Percentiles rank a stretch among this genome's conserved stretches.
Conservation (phyloP, 2,888 invertebrate species). For the Drosophila fungiperda region DNA sequence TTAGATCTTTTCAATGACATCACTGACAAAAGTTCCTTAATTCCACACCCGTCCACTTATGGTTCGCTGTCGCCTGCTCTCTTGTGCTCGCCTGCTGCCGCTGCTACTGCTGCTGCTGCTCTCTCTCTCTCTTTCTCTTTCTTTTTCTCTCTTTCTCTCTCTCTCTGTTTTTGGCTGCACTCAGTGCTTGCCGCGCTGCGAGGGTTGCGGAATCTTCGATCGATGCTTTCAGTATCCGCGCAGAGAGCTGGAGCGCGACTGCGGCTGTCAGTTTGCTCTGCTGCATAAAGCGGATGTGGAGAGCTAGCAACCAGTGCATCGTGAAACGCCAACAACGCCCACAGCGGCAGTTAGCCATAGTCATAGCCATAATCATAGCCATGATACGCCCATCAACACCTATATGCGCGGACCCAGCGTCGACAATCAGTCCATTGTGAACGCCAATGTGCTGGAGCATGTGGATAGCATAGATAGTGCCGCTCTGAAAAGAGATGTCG, state of each 20-base stretch:
- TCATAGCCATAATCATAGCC: slow-evolving; percentile 60
- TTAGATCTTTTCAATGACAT: slow-evolving; percentile 60
- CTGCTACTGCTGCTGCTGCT: slow-evolving; percentile 28
- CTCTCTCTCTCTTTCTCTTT: slow-evolving; percentile 21
- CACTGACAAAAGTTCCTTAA: slow-evolving; percentile 76
- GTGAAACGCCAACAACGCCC: slow-evolving; percentile 53
- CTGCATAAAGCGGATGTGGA: slow-evolving; percentile 92
- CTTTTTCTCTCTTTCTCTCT: slow-evolving; percentile 22
- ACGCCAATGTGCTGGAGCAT: slow-evolving; percentile 58
- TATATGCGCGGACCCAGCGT: slow-evolving; percentile 75
- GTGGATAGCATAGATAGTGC: slow-evolving; percentile 58
- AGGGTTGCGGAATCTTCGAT: slow-evolving; percentile 95
- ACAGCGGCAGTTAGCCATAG: slow-evolving; percentile 44
- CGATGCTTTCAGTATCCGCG: slow-evolving; percentile 95
- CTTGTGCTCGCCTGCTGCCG: slow-evolving; percentile 37
- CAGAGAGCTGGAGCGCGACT: slow-evolving; percentile 90
- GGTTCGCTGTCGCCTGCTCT: slow-evolving; percentile 28
- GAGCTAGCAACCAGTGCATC: slow-evolving; percentile 86
- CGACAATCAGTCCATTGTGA: slow-evolving; percentile 71
- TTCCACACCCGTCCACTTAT: slow-evolving; percentile 40
- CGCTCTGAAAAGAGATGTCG: slow-evolving; percentile 34
- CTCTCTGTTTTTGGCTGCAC: slow-evolving; percentile 29
- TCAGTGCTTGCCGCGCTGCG: slow-evolving; percentile 87
- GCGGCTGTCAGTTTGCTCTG: slow-evolving; percentile 95
- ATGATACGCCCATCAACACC: slow-evolving; percentile 78